Percentiles rank a stretch among this genome's conserved stretches.
phyloP scores from a whole-genome alignment of 2,888 invertebrate species.

The Notocelia uddmanniana region DNA sequence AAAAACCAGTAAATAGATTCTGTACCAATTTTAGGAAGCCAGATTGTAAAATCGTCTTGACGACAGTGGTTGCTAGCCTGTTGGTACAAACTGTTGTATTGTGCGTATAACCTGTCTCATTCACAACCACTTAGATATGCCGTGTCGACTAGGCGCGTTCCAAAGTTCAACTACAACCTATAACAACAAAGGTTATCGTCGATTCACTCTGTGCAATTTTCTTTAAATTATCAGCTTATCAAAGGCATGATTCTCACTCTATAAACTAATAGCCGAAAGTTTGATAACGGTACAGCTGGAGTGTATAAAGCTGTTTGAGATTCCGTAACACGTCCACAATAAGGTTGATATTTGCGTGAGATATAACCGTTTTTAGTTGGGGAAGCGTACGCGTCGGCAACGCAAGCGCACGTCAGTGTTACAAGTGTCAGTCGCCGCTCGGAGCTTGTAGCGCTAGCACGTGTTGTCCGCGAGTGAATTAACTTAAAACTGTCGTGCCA shows the following conservation, averaged over 20 bases:
- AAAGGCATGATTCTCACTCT: slow-evolving; percentile 43
- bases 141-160: slow-evolving; percentile 17
- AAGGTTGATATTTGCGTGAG: background rate
- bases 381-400: slow-evolving; percentile 9
- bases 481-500: slow-evolving; percentile 22
- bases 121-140: slow-evolving; percentile 30
- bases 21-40: background rate
- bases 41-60: background rate
- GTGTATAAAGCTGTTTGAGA: background rate
- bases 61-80: background rate
- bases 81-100: slow-evolving; percentile 15
- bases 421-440: slow-evolving; percentile 28
- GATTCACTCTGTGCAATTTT: slow-evolving; percentile 34
- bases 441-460: slow-evolving; percentile 3
- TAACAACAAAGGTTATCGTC: slow-evolving; percentile 35
- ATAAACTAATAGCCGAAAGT: slow-evolving; percentile 30
- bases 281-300: slow-evolving; percentile 40
- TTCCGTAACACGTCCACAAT: background rate
- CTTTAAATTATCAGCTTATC: slow-evolving; percentile 35
- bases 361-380: slow-evolving; percentile 6
- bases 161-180: slow-evolving; percentile 36
- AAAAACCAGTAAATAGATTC: background rate
- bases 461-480: slow-evolving; percentile 25
- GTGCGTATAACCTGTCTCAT: slow-evolving; percentile 23
- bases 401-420: slow-evolving; percentile 13